Conservation (phyloP, 2,797 vertebrate genomes). For the Sebastes minor region DNA sequence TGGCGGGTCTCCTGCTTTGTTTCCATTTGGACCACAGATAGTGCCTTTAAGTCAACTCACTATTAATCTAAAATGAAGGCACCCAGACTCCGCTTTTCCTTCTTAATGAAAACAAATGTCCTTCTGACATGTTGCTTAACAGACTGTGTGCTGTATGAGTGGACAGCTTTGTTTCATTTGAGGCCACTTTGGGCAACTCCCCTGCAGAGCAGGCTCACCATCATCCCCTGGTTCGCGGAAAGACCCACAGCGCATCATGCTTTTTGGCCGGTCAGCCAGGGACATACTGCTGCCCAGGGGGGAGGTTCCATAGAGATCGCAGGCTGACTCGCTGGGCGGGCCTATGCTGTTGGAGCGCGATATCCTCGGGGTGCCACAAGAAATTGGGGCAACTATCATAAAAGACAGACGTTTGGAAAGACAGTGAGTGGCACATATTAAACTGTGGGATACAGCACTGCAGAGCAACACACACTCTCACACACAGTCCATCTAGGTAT, state of each 20-base stretch:
- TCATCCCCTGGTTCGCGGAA: slow-evolving; percentile 96
- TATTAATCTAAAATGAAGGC: slow-evolving; percentile 16
- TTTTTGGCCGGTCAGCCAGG: slow-evolving; percentile 95
- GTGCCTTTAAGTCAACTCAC: not conserved
- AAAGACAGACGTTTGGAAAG: slow-evolving; percentile 13
- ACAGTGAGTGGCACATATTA: slow-evolving; percentile 2
- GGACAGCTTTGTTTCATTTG: slow-evolving; percentile 31
- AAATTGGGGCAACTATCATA: slow-evolving; percentile 85
- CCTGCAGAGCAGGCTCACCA: slow-evolving; percentile 81
- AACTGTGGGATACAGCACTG: not conserved
- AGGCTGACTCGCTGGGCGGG: slow-evolving; percentile 90
- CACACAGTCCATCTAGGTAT: slow-evolving; percentile 1
- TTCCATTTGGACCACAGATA: not conserved
- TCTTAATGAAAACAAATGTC: slow-evolving; percentile 8
- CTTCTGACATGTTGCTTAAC: slow-evolving; percentile 6
- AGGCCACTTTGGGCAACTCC: slow-evolving; percentile 9
- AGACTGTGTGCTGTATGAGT: slow-evolving; percentile 4
- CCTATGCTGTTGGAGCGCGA: slow-evolving; percentile 97
- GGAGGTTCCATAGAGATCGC: slow-evolving; percentile 93
- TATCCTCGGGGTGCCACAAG: slow-evolving; percentile 89
- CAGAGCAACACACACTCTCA: not conserved
- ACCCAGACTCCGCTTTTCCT: not conserved
- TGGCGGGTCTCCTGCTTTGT: not conserved
- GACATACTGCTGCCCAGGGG: slow-evolving; percentile 95
- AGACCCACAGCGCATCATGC: slow-evolving; percentile 96